Evolutionary conservation across 2,888 invertebrate genomes (phyloP).

Genomic region (Drosophila kambysellisi): DNA sequence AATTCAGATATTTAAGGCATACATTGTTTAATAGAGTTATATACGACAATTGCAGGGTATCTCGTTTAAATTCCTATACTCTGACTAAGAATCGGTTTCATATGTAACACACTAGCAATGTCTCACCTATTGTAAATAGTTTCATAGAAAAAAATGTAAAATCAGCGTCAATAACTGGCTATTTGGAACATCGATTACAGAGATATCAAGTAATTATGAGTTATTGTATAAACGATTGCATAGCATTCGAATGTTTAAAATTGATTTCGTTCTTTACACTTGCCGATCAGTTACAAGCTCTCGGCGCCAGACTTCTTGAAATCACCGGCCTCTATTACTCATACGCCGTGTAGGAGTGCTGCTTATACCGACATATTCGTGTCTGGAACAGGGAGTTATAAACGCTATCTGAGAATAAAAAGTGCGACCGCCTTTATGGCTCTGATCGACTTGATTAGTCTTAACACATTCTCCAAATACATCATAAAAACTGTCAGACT

Average conservation of each 20-base stretch:
- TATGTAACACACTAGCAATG: neutral
- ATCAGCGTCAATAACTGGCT: neutral
- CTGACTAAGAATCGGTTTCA: neutral
- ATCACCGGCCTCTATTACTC: constrained; percentile 42
- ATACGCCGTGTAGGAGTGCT: constrained; percentile 44
- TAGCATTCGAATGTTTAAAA: neutral
- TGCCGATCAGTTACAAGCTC: constrained; percentile 11
- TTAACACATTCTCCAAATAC: constrained; percentile 10
- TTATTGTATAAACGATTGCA: neutral
- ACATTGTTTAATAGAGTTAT: constrained; percentile 69
- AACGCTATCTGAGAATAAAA: constrained; percentile 47
- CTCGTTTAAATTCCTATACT: constrained; percentile 12
- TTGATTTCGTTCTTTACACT: neutral
- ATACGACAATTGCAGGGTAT: constrained; percentile 43
- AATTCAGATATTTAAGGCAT: constrained; percentile 68
- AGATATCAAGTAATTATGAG: neutral
- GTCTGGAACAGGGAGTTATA: constrained; percentile 4
- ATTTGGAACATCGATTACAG: neutral
- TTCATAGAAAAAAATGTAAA: neutral
- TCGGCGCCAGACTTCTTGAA: constrained; percentile 2
- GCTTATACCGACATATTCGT: constrained; percentile 28
- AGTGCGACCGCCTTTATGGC: constrained; percentile 36
- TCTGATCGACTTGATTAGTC: neutral
- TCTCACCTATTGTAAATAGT: neutral
- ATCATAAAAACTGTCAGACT: constrained; percentile 45